Percentiles rank a stretch among this genome's conserved stretches.
Evolutionary conservation across 2,888 invertebrate species (phyloP).

Genomic region (Aproaerema taeniolella): DNA sequence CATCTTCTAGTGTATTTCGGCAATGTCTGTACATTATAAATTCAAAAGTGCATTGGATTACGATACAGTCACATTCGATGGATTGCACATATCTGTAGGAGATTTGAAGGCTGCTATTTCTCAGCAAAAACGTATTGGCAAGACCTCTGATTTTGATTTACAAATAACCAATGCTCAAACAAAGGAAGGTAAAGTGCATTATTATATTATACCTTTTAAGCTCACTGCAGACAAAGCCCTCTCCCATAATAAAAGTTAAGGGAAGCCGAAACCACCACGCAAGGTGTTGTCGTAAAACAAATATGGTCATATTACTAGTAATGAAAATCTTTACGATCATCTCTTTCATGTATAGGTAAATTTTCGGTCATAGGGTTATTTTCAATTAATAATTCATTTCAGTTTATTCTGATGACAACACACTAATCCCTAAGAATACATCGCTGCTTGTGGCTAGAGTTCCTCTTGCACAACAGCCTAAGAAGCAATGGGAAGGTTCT

Average conservation of each 20-base stretch:
- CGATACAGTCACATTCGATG: conserved; percentile 98
- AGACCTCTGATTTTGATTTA: conserved; percentile 96
- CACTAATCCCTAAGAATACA: conserved; percentile 97
- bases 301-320: too few relatives aligned
- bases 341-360: too few relatives aligned
- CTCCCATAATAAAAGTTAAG: too few relatives aligned
- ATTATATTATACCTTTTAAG: too few relatives aligned
- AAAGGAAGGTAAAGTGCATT: conserved; percentile 87
- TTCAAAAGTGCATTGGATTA: conserved; percentile 97
- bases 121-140: conserved; percentile 95
- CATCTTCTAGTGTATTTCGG: conserved; percentile 20
- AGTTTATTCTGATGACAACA: conserved; percentile 95
- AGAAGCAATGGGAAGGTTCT: conserved; percentile 85
- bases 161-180: conserved; percentile 98
- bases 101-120: conserved; percentile 97
- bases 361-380: too few relatives aligned
- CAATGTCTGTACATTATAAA: conserved; percentile 98
- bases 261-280: too few relatives aligned
- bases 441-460: conserved; percentile 96
- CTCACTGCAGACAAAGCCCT: too few relatives aligned
- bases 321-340: too few relatives aligned
- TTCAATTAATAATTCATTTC: too few relatives aligned
- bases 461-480: conserved; percentile 87
- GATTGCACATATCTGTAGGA: conserved; percentile 95
- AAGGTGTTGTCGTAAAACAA: too few relatives aligned